Conservation (phyloP, 1,140 invertebrate species). For the Onthophagus taurus region DNA sequence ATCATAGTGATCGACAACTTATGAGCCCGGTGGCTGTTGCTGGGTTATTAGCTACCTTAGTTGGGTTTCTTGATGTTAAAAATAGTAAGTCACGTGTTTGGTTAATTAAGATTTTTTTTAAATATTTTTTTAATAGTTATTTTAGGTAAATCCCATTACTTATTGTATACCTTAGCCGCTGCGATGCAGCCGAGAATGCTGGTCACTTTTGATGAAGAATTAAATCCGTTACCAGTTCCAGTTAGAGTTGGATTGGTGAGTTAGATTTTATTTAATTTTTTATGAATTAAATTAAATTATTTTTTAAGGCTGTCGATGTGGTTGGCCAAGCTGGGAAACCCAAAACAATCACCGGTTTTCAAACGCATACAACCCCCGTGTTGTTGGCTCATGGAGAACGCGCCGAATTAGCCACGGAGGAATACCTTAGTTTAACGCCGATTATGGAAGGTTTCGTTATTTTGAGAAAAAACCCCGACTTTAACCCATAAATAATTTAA, state of each 20-base stretch:
- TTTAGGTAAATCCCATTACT: slow-evolving; percentile 91
- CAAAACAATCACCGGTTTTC: slow-evolving; percentile 99
- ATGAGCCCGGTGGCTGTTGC: slow-evolving; percentile 92
- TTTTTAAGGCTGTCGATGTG: slow-evolving; percentile 85
- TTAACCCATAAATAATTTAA: slow-evolving; percentile 34
- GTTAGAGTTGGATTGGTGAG: slow-evolving; percentile 91
- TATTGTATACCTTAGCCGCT: slow-evolving; percentile 89
- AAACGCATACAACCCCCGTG: slow-evolving; percentile 98
- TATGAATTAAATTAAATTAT: background rate
- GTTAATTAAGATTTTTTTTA: background rate
- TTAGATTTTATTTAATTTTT: slow-evolving; percentile 3
- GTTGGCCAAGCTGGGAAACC: slow-evolving; percentile 99
- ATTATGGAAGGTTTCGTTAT: slow-evolving; percentile 99
- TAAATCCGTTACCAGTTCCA: slow-evolving; percentile 88
- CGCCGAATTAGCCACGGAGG: slow-evolving; percentile 96
- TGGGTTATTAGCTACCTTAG: slow-evolving; percentile 81
- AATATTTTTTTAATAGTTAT: slow-evolving; percentile 59
- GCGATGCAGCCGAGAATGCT: slow-evolving; percentile 99
- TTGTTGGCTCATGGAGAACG: slow-evolving; percentile 93
- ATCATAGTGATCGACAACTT: slow-evolving; percentile 92
- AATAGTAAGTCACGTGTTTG: slow-evolving; percentile 60
- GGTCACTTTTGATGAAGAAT: slow-evolving; percentile 97
- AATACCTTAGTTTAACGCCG: slow-evolving; percentile 89
- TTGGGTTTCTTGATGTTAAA: slow-evolving; percentile 94
- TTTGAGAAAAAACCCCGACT: slow-evolving; percentile 85